Evolutionary conservation across 1,140 invertebrate genomes (phyloP), one percentile per base, ranked within the genome.

Genomic region (Eufriesea mexicana): DNA sequence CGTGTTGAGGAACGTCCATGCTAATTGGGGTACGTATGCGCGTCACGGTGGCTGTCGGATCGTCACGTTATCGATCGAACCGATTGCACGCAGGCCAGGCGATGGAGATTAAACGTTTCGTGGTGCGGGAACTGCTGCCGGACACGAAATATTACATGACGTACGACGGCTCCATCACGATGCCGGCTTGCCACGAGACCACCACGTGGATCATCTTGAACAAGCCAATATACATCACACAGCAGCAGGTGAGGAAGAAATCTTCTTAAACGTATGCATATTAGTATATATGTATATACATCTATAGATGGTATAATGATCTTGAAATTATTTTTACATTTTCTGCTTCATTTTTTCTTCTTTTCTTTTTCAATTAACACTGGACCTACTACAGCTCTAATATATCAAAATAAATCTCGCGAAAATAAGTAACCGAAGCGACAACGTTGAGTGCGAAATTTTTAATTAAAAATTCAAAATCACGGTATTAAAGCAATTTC

Each of bases 131-230:
- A 28, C 95, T 99, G 68, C 94, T 99, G 59, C 98, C 98, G 5
- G 97, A 98, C 90, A 99, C 98, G 70, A 97, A 98, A 90, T 97
- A 98, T 94, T 99, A 99, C 94, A 98, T 99, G 96, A 99, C 98
- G 45, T 99, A 99, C 94, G 98, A 99, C 90, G 98, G 98, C 54
- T 99, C 98, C 64, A 98, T 98, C 25, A 99, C 98, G 62, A 98
- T 98, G 94, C 98, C 98, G 2, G 97, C 97, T 79, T 98, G 98
- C 94, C 97, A 98, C 94, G 98, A 98, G 93, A 98, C 98, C 45
- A 97, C 98, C 93, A 99, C 98, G 86, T 99, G 98, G 98, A 96
- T 99, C 91, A 97, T 99, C 86, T 95, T 99, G 90, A 99, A 99
- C 94, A 99, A 98, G 94, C 98, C 98, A 64, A 98, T 99, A 93